A percentile compares a stretch with the other conserved stretches of the same genome.
These are phyloP conservation scores for Augochlora pura DNA, from an alignment of 1,140 invertebrate genomes.

Conservation along the genomic window DNA sequence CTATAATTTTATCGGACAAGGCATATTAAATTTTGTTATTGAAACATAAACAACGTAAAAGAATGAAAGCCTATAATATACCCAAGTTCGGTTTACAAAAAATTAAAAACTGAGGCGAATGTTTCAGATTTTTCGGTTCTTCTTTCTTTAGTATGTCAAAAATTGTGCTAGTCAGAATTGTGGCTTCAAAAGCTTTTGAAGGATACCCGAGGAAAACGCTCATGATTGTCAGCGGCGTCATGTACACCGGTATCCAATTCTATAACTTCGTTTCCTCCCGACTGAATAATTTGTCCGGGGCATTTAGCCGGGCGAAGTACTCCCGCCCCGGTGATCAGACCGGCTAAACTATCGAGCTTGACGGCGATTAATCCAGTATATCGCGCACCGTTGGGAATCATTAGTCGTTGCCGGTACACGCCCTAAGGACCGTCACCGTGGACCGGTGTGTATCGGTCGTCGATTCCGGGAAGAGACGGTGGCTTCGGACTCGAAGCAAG, in stretches of 20 bases:
- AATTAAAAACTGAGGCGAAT: no score
- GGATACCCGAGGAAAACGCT: neutral
- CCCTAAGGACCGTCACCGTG: constrained; percentile 48
- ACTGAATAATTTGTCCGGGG: constrained; percentile 58
- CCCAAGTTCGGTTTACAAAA: no score
- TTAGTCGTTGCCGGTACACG: constrained; percentile 66
- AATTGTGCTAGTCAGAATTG: no score
- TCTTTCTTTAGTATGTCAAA: no score
- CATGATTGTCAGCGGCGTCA: neutral
- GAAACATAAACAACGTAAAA: no score
- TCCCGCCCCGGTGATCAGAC: constrained; percentile 50
- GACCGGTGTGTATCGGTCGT: constrained; percentile 57
- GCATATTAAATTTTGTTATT: no score
- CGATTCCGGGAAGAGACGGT: constrained; percentile 66
- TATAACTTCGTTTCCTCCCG: constrained; percentile 51
- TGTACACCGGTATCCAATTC: constrained; percentile 20
- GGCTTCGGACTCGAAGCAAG: constrained; percentile 6
- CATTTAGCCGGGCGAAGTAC: constrained; percentile 49
- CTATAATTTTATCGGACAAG: no score
- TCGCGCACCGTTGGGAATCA: constrained; percentile 74
- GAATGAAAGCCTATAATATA: no score
- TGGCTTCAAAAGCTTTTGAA: no score
- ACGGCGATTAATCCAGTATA: constrained; percentile 74
- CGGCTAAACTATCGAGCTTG: constrained; percentile 64
- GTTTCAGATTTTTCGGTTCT: no score